A percentile compares a stretch with the other conserved stretches of the same genome.
These are phyloP conservation scores for Cyclophora albipunctata DNA, from an alignment of 2,888 invertebrate species.

Conservation along the genomic window DNA sequence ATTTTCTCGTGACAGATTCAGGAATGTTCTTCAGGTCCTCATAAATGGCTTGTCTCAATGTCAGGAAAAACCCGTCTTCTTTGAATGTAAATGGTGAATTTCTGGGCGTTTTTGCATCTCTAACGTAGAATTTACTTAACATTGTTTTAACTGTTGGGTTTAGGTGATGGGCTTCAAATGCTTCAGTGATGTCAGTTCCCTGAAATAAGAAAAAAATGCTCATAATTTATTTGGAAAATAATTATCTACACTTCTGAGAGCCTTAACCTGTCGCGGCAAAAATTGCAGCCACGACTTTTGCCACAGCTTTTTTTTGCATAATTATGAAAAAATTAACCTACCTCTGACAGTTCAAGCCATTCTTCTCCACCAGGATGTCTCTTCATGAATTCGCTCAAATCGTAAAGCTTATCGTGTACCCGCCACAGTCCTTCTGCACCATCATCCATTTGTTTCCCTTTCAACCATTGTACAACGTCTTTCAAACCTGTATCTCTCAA, in stretches of 20 bases:
- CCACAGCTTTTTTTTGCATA: not conserved
- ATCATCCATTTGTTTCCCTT: constrained; percentile 79
- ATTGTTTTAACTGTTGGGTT: constrained; percentile 71
- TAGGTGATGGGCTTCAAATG: constrained; percentile 76
- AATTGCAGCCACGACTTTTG: too few relatives aligned
- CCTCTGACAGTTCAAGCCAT: constrained; percentile 83
- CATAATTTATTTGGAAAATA: too few relatives aligned
- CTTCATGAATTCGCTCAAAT: constrained; percentile 85
- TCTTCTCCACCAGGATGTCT: constrained; percentile 90
- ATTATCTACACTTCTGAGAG: too few relatives aligned
- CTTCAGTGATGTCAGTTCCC: constrained; percentile 80
- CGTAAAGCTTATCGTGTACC: constrained; percentile 85
- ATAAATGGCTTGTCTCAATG: constrained; percentile 76
- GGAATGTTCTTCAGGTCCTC: constrained; percentile 75
- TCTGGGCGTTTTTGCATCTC: constrained; percentile 77
- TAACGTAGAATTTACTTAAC: constrained; percentile 79
- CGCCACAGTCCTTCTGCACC: constrained; percentile 88
- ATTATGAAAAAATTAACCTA: constrained; percentile 24
- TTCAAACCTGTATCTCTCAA: constrained; percentile 58
- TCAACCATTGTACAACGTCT: constrained; percentile 75
- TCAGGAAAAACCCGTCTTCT: constrained; percentile 83
- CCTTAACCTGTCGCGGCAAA: too few relatives aligned
- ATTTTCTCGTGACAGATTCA: constrained; percentile 23
- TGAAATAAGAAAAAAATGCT: constrained; percentile 17
- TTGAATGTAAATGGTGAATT: constrained; percentile 84